A percentile compares a stretch with the other conserved stretches of the same genome.
Evolutionary conservation across 2,797 vertebrate genomes (phyloP).

Genomic region (Aratinga solstitialis): DNA sequence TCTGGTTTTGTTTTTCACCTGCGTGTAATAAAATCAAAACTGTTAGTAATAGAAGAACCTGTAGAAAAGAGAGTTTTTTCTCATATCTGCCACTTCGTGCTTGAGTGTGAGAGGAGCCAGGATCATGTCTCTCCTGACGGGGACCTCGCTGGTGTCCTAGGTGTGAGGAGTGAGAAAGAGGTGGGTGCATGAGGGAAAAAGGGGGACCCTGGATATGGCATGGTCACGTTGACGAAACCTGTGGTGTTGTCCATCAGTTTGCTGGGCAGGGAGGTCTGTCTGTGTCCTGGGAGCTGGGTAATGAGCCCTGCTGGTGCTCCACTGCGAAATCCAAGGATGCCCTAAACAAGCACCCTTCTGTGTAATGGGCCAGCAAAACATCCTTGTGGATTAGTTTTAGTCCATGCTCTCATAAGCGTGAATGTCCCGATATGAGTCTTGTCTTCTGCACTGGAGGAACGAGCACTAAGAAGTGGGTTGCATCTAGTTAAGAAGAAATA

Average conservation of each 20-base stretch:
- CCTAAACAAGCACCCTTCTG: neutral
- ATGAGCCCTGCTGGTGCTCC: neutral
- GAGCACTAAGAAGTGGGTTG: neutral
- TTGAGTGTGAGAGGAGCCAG: neutral
- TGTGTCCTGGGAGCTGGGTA: neutral
- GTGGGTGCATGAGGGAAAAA: rapidly evolving
- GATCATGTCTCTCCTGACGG: neutral
- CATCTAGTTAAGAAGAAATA: neutral
- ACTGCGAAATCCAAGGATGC: rapidly evolving
- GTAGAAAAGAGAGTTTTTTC: conserved; percentile 13
- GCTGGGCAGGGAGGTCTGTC: neutral
- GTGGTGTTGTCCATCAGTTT: neutral
- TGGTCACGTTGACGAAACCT: rapidly evolving
- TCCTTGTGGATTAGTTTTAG: neutral
- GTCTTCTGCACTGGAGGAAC: neutral
- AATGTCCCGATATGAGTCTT: neutral
- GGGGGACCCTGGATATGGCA: neutral
- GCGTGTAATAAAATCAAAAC: conserved; percentile 38
- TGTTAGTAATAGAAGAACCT: conserved; percentile 47
- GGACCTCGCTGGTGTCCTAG: neutral
- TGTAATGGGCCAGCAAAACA: neutral
- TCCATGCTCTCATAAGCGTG: rapidly evolving
- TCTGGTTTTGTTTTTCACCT: conserved; percentile 52
- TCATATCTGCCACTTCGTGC: neutral
- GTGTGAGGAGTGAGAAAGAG: neutral